Conservation (phyloP, 2,113 vertebrate species). For the Chiloscyllium plagiosum region DNA sequence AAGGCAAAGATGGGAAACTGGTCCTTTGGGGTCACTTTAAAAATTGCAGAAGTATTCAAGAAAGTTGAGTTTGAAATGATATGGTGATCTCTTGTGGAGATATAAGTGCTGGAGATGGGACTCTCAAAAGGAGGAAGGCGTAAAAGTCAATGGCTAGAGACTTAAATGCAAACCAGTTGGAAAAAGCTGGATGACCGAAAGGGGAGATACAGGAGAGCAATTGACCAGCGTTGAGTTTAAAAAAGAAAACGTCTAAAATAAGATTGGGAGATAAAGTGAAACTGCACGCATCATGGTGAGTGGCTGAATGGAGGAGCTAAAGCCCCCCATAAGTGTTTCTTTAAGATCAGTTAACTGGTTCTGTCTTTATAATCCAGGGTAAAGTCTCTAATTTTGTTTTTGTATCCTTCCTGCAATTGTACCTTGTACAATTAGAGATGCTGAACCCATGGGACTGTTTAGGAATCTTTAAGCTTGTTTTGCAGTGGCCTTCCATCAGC, state of each 20-base stretch:
- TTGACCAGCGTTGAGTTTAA: background rate
- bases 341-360: background rate
- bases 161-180: background rate
- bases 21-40: no score
- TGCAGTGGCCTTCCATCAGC: background rate
- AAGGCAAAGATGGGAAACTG: background rate
- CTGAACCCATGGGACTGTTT: background rate
- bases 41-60: background rate
- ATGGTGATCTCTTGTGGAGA: background rate
- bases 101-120: background rate
- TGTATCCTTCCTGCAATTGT: background rate
- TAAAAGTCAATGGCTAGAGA: no score
- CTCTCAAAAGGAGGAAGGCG: no score
- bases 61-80: background rate
- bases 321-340: background rate
- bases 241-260: background rate
- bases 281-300: background rate
- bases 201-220: background rate
- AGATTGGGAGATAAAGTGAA: background rate
- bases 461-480: background rate
- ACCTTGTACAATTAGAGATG: background rate
- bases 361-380: background rate
- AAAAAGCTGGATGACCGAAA: background rate
- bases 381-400: background rate
- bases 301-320: background rate